These are phyloP conservation scores for Acleris literana DNA, from an alignment of 2,888 invertebrate genomes.

Conservation along the genomic window DNA sequence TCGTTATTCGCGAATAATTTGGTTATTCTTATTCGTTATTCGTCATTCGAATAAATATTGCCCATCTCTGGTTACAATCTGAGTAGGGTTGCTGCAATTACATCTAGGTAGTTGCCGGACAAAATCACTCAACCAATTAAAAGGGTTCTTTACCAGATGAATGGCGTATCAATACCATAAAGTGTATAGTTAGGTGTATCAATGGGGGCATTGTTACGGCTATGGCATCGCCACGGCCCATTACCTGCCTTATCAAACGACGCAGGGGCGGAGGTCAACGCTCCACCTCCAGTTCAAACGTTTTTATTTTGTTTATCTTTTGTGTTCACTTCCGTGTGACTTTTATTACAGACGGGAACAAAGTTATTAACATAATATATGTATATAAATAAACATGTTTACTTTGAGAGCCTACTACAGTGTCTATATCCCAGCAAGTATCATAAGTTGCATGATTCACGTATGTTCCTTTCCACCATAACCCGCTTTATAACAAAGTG, in stretches of 20 bases:
- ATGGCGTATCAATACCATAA: constrained; percentile 33
- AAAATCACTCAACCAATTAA: constrained; percentile 34
- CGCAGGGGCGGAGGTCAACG: constrained; percentile 36
- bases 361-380: too few relatives aligned
- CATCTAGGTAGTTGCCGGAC: not conserved
- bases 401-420: too few relatives aligned
- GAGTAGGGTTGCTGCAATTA: not conserved
- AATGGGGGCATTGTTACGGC: constrained; percentile 32
- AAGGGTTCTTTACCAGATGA: constrained; percentile 29
- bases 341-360: constrained; percentile 1
- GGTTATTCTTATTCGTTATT: too few relatives aligned
- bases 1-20: too few relatives aligned
- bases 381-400: too few relatives aligned
- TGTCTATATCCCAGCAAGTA: too few relatives aligned
- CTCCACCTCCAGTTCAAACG: constrained; percentile 23
- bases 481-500: too few relatives aligned
- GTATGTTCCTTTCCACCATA: too few relatives aligned
- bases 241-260: constrained; percentile 35
- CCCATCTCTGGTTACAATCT: too few relatives aligned
- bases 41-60: too few relatives aligned
- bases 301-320: constrained; percentile 33
- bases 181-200: constrained; percentile 32
- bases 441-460: too few relatives aligned
- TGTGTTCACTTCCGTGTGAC: constrained; percentile 26
- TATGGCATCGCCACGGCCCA: constrained; percentile 28